Evolutionary conservation across 2,797 vertebrate genomes (phyloP).

Genomic region (Esox lucius): DNA sequence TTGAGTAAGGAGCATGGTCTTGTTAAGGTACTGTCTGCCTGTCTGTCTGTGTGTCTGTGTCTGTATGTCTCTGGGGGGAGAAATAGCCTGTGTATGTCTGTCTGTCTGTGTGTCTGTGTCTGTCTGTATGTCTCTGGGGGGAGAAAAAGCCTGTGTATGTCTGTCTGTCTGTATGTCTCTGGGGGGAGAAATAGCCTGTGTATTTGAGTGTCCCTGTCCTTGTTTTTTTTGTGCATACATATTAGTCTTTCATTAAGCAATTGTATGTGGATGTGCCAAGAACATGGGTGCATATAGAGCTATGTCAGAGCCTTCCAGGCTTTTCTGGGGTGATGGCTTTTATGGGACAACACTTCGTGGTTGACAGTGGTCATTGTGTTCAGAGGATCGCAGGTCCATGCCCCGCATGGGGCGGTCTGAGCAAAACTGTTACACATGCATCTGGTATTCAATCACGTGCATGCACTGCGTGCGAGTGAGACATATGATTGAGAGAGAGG

Average conservation of each 20-base stretch:
- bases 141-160: neutral
- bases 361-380: too few relatives aligned
- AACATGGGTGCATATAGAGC: neutral
- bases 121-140: neutral
- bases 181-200: neutral
- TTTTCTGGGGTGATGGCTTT: too few relatives aligned
- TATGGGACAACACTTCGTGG: too few relatives aligned
- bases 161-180: too few relatives aligned
- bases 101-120: too few relatives aligned
- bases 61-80: neutral
- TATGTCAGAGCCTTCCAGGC: too few relatives aligned
- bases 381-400: too few relatives aligned
- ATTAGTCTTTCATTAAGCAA: neutral
- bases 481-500: neutral
- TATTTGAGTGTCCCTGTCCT: neutral
- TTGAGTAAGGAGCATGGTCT: too few relatives aligned
- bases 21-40: too few relatives aligned
- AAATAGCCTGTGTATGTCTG: slow-evolving; percentile 5
- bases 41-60: too few relatives aligned
- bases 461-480: neutral
- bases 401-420: too few relatives aligned
- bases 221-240: neutral
- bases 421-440: neutral
- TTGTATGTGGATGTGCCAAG: neutral
- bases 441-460: neutral